Percentiles rank a stretch among this genome's conserved stretches.
phyloP scores from a whole-genome alignment of 2,888 invertebrate species.

The Pheosia tremula region DNA sequence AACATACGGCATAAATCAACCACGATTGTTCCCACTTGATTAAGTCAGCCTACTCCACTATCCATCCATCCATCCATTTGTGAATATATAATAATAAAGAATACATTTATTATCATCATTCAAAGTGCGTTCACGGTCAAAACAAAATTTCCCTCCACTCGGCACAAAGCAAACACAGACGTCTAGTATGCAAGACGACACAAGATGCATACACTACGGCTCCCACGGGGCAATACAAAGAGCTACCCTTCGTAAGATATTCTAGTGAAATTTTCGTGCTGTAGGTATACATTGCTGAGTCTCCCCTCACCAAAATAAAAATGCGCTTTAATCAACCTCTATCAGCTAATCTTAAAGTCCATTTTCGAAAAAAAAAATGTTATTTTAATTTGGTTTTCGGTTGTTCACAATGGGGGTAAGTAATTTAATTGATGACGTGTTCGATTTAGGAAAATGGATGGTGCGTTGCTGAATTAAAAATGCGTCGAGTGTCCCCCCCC shows the following conservation, averaged over 20 bases:
- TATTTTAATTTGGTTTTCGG: slow-evolving; percentile 19
- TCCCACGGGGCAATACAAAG: slow-evolving; percentile 59
- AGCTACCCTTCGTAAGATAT: slow-evolving; percentile 58
- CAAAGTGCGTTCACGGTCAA: slow-evolving; percentile 26
- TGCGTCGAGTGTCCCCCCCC: slow-evolving; percentile 27
- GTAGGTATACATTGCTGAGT: slow-evolving; percentile 47
- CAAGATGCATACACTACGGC: slow-evolving; percentile 59
- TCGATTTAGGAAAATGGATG: slow-evolving; percentile 78
- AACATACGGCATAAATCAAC: too few species aligned
- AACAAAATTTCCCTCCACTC: slow-evolving; percentile 39
- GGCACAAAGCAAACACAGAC: slow-evolving; percentile 55
- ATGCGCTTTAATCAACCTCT: slow-evolving; percentile 15
- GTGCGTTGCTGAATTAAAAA: slow-evolving; percentile 55
- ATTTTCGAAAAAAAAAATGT: not conserved
- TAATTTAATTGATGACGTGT: slow-evolving; percentile 83
- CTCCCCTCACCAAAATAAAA: slow-evolving; percentile 34
- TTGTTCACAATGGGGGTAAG: slow-evolving; percentile 69
- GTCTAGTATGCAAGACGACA: slow-evolving; percentile 59
- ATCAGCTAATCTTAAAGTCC: not conserved
- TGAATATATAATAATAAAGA: too few species aligned
- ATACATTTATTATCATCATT: slow-evolving; percentile 16
- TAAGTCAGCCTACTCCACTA: too few species aligned
- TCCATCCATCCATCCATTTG: too few species aligned
- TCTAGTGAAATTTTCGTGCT: slow-evolving; percentile 58
- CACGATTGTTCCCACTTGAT: too few species aligned